Evolutionary conservation across 2,888 invertebrate species (phyloP), one percentile per base, ranked within the genome.

Genomic region (Drosophila pegasa): DNA sequence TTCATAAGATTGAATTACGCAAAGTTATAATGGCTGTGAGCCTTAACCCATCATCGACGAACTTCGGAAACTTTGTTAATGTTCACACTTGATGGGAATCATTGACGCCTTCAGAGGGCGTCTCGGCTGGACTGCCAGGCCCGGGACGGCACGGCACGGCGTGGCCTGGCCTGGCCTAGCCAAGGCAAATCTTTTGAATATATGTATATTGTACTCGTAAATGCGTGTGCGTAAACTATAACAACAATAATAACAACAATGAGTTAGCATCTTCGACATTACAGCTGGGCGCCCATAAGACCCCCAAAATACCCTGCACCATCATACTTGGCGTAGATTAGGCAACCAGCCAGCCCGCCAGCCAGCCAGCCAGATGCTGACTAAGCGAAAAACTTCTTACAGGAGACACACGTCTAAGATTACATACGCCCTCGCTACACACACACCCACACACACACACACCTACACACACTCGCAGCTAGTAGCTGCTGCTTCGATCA

Each of bases 321-420:
- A 40, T 37, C 25, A 16, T 31, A 20, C 50, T 33, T 50, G 22
- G 56, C 27, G 43, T 48, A 66, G 71, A 60, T 71, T 71, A 43
- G 43, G 43, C 43, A 27, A n/a, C 22, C 43, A 43, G 10, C 8
- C 25, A 43, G n/a, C 25, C n/a, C 14, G 2, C 20, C 12, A 14
- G 41, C 9, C 48, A n/a, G 33, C 12, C 25, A 71, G 58, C 27
- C 64, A 55, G 61, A 55, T 61, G 62, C 73, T 73, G 70, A 70
- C 73, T 77, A 59, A 73, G 69, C 76, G 55, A 50, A 69, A 65
- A 76, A 72, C 76, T 76, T 72, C 37, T 41, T 27, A 68, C 38
- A 66, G 56, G 56, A 65, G 76, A 65, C 64, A 72, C 68, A 76
- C 65, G 73, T 73, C 62, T 69, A 45, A 69, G 55, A 76, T 76